A percentile compares a stretch with the other conserved stretches of the same genome.
phyloP scores from a whole-genome alignment of 1,140 invertebrate species.

The Drosophila subobscura region DNA sequence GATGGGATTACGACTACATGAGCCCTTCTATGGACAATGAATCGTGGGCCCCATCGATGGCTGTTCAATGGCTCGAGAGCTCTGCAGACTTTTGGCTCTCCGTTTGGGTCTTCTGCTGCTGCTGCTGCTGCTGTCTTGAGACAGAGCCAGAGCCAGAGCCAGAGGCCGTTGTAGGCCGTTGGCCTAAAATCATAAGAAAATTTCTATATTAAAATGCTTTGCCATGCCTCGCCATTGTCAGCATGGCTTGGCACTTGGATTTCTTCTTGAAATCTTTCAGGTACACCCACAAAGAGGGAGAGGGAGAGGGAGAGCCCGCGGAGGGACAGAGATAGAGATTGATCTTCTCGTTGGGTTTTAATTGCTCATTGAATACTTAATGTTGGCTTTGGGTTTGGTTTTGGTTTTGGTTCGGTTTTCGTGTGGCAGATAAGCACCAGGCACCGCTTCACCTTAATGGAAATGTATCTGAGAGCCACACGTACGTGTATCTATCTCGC shows the following conservation, averaged over 20 bases:
- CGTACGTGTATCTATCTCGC: too few relatives aligned
- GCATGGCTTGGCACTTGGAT: constrained; percentile 30
- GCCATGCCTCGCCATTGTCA: constrained; percentile 65
- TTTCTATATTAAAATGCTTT: constrained; percentile 81
- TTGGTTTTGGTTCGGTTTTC: constrained; percentile 4
- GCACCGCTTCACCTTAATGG: constrained; percentile 21
- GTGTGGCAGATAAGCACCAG: constrained; percentile 12
- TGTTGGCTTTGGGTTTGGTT: constrained; percentile 10
- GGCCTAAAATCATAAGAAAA: constrained; percentile 82
- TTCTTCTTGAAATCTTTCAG: constrained; percentile 51
- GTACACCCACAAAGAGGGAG: constrained; percentile 4
- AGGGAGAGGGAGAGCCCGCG: background rate
- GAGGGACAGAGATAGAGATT: constrained; percentile 8
- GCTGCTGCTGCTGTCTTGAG: too few relatives aligned
- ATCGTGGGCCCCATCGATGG: constrained; percentile 37
- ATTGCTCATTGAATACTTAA: constrained; percentile 52
- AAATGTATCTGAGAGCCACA: too few relatives aligned
- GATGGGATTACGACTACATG: constrained; percentile 6
- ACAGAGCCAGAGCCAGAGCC: constrained; percentile 4
- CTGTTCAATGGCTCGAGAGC: constrained; percentile 64
- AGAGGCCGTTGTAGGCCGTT: constrained; percentile 79
- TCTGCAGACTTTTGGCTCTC: constrained; percentile 44
- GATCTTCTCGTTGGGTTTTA: constrained; percentile 45
- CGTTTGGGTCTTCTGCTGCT: constrained; percentile 3
- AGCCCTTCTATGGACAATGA: constrained; percentile 49